A percentile compares a stretch with the other conserved stretches of the same genome.
These are phyloP conservation scores for Mesoligia furuncula DNA, from an alignment of 2,888 invertebrate species.

Conservation along the genomic window DNA sequence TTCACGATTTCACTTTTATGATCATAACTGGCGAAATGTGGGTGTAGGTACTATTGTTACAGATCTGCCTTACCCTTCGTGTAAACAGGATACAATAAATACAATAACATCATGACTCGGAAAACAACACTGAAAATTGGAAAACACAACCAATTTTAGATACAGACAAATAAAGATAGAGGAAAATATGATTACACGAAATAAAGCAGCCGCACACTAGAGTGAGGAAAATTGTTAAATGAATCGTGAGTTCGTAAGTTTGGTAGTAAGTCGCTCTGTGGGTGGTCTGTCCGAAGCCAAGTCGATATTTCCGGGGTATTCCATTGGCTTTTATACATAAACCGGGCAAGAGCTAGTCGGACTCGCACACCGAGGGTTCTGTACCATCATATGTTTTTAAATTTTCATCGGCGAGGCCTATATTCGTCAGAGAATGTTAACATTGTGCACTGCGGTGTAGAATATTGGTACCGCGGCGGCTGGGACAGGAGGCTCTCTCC, in stretches of 20 bases:
- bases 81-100: neutral
- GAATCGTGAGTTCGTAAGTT: slow-evolving; percentile 73
- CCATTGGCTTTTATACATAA: neutral
- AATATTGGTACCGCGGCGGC: too few relatives aligned
- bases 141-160: slow-evolving; percentile 34
- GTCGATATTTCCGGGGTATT: neutral
- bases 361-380: too few relatives aligned
- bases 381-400: too few relatives aligned
- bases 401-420: too few relatives aligned
- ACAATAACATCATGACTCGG: neutral
- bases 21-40: neutral
- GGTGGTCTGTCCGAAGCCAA: slow-evolving; percentile 68
- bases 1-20: too few relatives aligned
- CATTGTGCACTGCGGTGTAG: too few relatives aligned
- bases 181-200: slow-evolving; percentile 41
- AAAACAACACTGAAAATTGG: slow-evolving; percentile 27
- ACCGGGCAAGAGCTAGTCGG: too few relatives aligned
- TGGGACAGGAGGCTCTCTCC: too few relatives aligned
- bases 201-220: slow-evolving; percentile 39
- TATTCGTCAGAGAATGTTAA: too few relatives aligned
- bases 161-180: slow-evolving; percentile 38
- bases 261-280: slow-evolving; percentile 76
- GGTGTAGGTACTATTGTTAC: too few relatives aligned
- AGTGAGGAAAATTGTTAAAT: slow-evolving; percentile 74
- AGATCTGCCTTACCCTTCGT: neutral